Conservation (phyloP, 37 sponge, comb jelly and placozoan genomes). For the Bolinopsis microptera region DNA sequence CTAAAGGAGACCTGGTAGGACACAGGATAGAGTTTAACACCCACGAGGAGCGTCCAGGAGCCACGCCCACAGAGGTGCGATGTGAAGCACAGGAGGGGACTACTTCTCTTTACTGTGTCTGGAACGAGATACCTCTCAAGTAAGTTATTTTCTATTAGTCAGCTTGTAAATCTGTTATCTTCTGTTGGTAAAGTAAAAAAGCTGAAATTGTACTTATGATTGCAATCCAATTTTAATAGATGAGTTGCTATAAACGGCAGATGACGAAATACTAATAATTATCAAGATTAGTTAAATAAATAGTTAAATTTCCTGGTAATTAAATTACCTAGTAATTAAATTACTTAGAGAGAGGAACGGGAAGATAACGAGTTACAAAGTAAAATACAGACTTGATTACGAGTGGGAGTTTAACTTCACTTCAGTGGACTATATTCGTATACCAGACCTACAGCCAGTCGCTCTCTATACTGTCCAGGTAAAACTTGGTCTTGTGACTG, state of each 20-base stretch:
- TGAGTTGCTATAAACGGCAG: too few species aligned
- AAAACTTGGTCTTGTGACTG: too few species aligned
- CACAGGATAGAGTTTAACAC: neutral
- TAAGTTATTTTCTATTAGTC: neutral
- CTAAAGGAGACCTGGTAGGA: neutral
- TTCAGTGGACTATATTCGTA: neutral
- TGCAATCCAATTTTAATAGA: too few species aligned
- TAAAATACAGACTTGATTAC: neutral
- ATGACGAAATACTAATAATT: too few species aligned
- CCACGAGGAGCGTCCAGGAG: neutral
- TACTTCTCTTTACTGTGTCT: neutral
- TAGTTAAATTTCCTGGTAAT: too few species aligned
- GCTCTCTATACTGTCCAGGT: neutral
- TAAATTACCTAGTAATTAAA: neutral
- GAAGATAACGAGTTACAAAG: neutral
- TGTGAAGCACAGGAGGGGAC: neutral
- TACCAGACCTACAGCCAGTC: neutral
- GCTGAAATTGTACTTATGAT: too few species aligned
- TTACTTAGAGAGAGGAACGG: neutral
- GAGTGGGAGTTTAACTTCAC: neutral
- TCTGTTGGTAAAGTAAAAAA: too few species aligned
- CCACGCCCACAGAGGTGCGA: neutral
- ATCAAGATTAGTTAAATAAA: too few species aligned
- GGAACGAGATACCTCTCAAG: neutral
- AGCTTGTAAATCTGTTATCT: too few species aligned